These are phyloP conservation scores for Neosalanx taihuensis DNA, from an alignment of 2,797 vertebrate genomes.

Conservation along the genomic window DNA sequence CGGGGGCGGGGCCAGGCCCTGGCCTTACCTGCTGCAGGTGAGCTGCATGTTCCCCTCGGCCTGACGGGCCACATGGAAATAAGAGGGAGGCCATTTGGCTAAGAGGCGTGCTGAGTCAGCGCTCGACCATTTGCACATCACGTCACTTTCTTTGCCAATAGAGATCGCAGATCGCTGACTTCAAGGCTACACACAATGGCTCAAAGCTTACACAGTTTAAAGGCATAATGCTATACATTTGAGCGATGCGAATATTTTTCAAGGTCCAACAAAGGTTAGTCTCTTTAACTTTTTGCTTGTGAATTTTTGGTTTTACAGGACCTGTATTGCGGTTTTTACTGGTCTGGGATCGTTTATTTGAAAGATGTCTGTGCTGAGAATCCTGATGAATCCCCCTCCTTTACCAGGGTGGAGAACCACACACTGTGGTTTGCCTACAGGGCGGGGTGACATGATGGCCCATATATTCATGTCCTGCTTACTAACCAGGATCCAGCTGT, in stretches of 20 bases:
- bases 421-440: constrained; percentile 61
- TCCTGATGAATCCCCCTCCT: constrained; percentile 32
- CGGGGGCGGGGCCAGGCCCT: constrained; percentile 35
- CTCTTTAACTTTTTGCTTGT: constrained; percentile 19
- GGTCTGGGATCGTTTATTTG: constrained; percentile 23
- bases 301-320: neutral
- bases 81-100: constrained; percentile 51
- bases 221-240: too few relatives aligned
- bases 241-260: too few relatives aligned
- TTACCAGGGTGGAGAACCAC: constrained; percentile 19
- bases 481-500: constrained; percentile 72
- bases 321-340: constrained; percentile 22
- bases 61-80: constrained; percentile 43
- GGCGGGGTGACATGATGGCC: constrained; percentile 57
- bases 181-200: too few relatives aligned
- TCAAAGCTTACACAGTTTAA: too few relatives aligned
- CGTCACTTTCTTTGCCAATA: neutral
- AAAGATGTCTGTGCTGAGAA: constrained; percentile 29
- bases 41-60: constrained; percentile 38
- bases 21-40: constrained; percentile 53
- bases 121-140: neutral
- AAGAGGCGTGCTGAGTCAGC: constrained; percentile 36
- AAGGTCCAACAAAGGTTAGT: neutral
- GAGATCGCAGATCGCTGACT: too few relatives aligned
- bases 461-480: constrained; percentile 57